Base-by-base conservation (phyloP, 2,113 vertebrate genomes). In the Petaurus breviceps region DNA sequence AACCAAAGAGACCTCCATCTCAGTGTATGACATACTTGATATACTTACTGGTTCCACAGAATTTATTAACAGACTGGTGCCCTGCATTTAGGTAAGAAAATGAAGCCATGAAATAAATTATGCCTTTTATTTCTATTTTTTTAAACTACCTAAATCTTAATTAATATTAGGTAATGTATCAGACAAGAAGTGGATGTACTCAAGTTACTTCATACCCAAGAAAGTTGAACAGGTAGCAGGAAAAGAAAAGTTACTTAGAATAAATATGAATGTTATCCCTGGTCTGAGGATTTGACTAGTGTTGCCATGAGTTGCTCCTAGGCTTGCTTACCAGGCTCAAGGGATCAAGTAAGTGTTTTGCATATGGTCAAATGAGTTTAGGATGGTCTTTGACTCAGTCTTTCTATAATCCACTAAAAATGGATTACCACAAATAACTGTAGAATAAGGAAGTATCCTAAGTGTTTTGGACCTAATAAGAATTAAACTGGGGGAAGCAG, bases 101-200 rank as follows among this genome's bases (percentile, higher is more conserved):
- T 92, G 53, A 92, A 51, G 94, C 92, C 89, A 90, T 52, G 12
- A 57, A 77, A 23, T 95, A 12, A 94, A 95, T 84, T 84, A 89
- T 94, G 68, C 3, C 47, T 11, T n/a, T 91, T 92, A 93, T 55
- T 91, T 92, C 68, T 94, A 92, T 90, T 16, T 24, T 11, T 91
- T 97, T 92, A 92, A 94, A 95, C 3, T 22, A 43, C 37, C 37
- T n/a, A 6, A 84, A 43, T 1, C 68, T 43, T 43, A 84, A 16
- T 4, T 84, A 84, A 43, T n/a, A 22, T 8, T 84, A 84, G 4
- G 37, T 43, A 84, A 43, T 22, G 22, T 43, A 31, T 77, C 37
- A 19, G 4, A 43, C 0, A 22, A 84, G 68, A 43, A 84, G 43
- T 84, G 68, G 16, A 43, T 43, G 16, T 84, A 84, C 8, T 43